Percentiles rank a stretch among this genome's conserved stretches.
Conservation (phyloP, 2,113 vertebrate species). For the Lutjanus erythropterus region DNA sequence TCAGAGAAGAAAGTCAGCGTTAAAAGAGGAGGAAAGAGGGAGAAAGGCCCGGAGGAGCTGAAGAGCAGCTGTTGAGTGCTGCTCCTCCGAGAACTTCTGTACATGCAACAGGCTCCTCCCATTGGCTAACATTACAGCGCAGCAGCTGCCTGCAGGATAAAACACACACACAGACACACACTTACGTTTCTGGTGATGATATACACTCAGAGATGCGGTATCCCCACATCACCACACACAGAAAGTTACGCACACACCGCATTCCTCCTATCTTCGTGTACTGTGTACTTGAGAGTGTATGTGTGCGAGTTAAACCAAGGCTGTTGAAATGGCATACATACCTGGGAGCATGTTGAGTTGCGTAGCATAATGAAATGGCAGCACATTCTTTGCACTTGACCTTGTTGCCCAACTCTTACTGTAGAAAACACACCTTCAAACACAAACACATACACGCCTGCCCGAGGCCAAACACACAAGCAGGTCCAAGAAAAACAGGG, state of each 20-base stretch:
- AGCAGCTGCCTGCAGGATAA: slow-evolving; percentile 68
- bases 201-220: slow-evolving; percentile 16
- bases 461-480: slow-evolving; percentile 29
- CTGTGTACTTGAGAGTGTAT: neutral
- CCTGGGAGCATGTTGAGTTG: slow-evolving; percentile 40
- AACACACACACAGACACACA: slow-evolving; percentile 32
- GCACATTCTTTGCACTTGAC: slow-evolving; percentile 61
- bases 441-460: slow-evolving; percentile 20
- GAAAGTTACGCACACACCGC: slow-evolving; percentile 14
- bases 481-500: slow-evolving; percentile 27
- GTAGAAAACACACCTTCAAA: slow-evolving; percentile 36
- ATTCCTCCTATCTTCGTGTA: neutral
- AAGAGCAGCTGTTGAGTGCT: slow-evolving; percentile 72
- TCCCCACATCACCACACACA: slow-evolving; percentile 12
- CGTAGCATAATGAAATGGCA: slow-evolving; percentile 42
- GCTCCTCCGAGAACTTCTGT: slow-evolving; percentile 72
- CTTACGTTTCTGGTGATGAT: slow-evolving; percentile 29
- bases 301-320: slow-evolving; percentile 3
- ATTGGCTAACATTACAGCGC: slow-evolving; percentile 62
- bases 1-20: slow-evolving; percentile 55
- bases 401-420: slow-evolving; percentile 40
- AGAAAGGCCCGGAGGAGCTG: slow-evolving; percentile 63
- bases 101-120: slow-evolving; percentile 64
- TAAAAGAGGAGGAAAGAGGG: slow-evolving; percentile 46
- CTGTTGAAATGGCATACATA: slow-evolving; percentile 30